These are phyloP conservation scores for Brachionus calyciflorus DNA, from an alignment of 1,140 invertebrate genomes.

Conservation along the genomic window DNA sequence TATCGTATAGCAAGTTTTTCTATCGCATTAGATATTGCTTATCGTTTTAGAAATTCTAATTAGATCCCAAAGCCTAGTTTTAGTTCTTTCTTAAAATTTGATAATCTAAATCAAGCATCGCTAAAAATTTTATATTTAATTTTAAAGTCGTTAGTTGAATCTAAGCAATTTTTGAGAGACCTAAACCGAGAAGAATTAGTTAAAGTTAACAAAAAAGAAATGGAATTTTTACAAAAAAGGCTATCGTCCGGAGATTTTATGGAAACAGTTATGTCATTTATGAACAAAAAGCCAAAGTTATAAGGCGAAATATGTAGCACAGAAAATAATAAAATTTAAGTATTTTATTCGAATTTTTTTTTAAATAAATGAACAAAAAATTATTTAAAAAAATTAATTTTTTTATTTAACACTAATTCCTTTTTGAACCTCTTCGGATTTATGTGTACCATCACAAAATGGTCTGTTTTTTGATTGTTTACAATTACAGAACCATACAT, in stretches of 20 bases:
- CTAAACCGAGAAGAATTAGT: conserved; percentile 61
- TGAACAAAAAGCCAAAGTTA: conserved; percentile 18
- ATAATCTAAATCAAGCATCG: no score
- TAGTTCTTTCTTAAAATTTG: no score
- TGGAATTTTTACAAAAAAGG: conserved; percentile 63
- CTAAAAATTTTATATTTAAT: neutral
- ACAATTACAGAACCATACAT: conserved; percentile 97
- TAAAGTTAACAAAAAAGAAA: conserved; percentile 65
- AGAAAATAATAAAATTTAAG: no score
- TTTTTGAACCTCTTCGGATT: conserved; percentile 68
- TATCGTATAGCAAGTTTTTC: no score
- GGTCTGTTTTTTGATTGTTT: conserved; percentile 90
- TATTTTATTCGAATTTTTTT: no score
- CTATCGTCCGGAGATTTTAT: conserved; percentile 67
- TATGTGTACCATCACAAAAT: conserved; percentile 95
- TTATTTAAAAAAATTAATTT: no score
- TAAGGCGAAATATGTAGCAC: no score
- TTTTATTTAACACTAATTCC: conserved; percentile 43
- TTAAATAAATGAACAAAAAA: no score
- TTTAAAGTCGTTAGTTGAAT: conserved; percentile 63
- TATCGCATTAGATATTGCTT: no score
- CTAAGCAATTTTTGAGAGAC: conserved; percentile 64
- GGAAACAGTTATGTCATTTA: conserved; percentile 60
- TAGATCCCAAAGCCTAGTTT: no score
- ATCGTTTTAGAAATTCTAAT: no score